A percentile compares a stretch with the other conserved stretches of the same genome.
Conservation (phyloP, 2,113 vertebrate genomes). For the Phalacrocorax brasilianus region DNA sequence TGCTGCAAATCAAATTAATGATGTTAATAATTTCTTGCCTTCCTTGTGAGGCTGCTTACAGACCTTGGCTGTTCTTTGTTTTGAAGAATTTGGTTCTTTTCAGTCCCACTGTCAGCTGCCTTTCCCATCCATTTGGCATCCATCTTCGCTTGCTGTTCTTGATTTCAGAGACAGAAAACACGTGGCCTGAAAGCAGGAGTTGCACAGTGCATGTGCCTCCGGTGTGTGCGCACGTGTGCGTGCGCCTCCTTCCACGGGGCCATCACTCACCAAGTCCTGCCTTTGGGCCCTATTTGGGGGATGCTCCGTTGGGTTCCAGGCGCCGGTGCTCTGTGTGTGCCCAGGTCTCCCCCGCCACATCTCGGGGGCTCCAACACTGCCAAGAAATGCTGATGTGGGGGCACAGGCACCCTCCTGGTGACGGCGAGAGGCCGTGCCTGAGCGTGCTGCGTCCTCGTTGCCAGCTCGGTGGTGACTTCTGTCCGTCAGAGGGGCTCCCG, state of each 20-base stretch:
- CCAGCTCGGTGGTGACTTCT: background rate
- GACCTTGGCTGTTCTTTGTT: background rate
- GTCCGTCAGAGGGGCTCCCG: background rate
- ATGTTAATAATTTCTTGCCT: background rate
- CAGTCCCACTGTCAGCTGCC: background rate
- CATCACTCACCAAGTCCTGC: fast-evolving
- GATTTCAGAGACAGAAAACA: fast-evolving
- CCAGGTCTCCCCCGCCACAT: fast-evolving
- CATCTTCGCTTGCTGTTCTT: fast-evolving
- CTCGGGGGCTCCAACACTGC: background rate
- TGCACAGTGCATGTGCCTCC: fast-evolving
- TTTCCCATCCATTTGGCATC: fast-evolving
- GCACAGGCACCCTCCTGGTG: background rate
- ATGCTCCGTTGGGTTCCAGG: background rate
- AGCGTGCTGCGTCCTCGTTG: background rate
- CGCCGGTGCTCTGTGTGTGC: fast-evolving
- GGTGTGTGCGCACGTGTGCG: background rate
- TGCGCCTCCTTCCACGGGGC: background rate
- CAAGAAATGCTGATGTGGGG: fast-evolving
- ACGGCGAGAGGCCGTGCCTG: background rate
- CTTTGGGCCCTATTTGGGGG: background rate
- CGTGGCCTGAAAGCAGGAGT: background rate
- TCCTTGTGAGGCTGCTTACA: background rate
- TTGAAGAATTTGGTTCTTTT: background rate
- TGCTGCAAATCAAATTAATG: background rate